Conservation (phyloP, 2,888 invertebrate species). For the Troilus luridus region DNA sequence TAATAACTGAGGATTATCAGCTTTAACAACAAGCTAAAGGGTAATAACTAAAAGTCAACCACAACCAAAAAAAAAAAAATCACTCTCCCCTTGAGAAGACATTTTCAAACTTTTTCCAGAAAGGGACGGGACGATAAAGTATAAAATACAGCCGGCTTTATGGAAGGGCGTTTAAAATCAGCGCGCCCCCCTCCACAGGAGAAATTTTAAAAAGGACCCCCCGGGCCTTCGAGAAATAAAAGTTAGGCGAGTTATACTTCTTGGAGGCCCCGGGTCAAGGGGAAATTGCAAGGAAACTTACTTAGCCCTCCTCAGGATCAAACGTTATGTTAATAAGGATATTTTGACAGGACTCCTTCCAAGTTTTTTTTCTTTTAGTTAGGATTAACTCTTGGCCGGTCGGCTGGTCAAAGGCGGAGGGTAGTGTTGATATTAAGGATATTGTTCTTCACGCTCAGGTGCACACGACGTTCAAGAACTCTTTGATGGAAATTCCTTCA, state of each 20-base stretch:
- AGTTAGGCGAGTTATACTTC: conserved; percentile 53
- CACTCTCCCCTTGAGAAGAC: not conserved
- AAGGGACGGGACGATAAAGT: not conserved
- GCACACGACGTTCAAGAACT: too few species aligned
- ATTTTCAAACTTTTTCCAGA: conserved; percentile 28
- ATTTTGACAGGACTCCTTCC: not conserved
- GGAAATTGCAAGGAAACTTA: conserved; percentile 55
- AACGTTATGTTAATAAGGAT: conserved; percentile 56
- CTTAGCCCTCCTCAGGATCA: conserved; percentile 41
- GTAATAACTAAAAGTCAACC: conserved; percentile 34
- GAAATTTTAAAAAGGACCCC: conserved; percentile 49
- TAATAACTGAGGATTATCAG: not conserved
- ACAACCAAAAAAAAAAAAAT: not conserved
- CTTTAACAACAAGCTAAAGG: not conserved
- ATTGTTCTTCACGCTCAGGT: too few species aligned
- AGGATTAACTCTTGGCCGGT: conserved; percentile 20
- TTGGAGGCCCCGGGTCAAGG: conserved; percentile 37
- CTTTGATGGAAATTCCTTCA: too few species aligned
- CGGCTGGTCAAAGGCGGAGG: conserved; percentile 23
- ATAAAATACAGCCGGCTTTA: conserved; percentile 46
- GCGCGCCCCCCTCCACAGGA: not conserved
- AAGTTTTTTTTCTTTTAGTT: not conserved
- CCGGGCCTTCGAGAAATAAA: conserved; percentile 41
- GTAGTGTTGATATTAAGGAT: too few species aligned
- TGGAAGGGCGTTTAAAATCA: conserved; percentile 35